Base-by-base conservation (phyloP, 1,140 invertebrate genomes). In the Lamellibrachia luymesi region DNA sequence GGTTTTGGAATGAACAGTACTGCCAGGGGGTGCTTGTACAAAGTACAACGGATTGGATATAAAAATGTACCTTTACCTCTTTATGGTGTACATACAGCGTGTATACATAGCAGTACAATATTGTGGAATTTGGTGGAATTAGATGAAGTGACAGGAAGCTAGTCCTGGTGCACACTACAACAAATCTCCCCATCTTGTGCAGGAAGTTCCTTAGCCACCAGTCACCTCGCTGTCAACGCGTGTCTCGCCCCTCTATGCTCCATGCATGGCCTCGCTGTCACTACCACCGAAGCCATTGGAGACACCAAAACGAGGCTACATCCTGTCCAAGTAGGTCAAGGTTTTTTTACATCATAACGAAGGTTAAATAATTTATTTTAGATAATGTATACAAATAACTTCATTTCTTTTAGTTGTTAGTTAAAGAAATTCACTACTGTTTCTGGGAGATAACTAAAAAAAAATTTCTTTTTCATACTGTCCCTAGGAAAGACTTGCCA, bases 191-290 rank as follows among this genome's bases (percentile, higher is more conserved):
- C 10, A 10, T 22, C 38, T n/a, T 91, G 10, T 13, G 10, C 27
- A 91, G 7, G 91, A 25, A 91, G 8, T 91, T 91, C 91, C 91
- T 91, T 91, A 91, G 2, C 91, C 10, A 4, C 38, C 17, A 98
- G 98, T 95, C 98, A 99, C 96, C 96, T 98, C 93, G 97, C 98
- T 10, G 98, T 98, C 7, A 99, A 99, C 96, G 95, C 96, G 8
- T 98, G 98, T 95, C 95, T 98, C 50, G 97, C 97, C 2, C 97
- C 97, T n/a, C 95, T 98, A 25, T 97, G 97, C 94, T 97, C 97
- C 6, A 97, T 97, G 94, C 96, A 97, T 94, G 98, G 97, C 92
- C 97, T 98, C 97, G 97, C 97, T 91, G 97, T 99, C 51, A 97
- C 97, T 1, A 98, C 98, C 0, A 97, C 98, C 7, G 98, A 98